Evolutionary conservation across 30 jellyfish, hydroid and myxozoan genomes (phyloP), one percentile per base, ranked within the genome.

Genomic region (Cassiopea andromeda): DNA sequence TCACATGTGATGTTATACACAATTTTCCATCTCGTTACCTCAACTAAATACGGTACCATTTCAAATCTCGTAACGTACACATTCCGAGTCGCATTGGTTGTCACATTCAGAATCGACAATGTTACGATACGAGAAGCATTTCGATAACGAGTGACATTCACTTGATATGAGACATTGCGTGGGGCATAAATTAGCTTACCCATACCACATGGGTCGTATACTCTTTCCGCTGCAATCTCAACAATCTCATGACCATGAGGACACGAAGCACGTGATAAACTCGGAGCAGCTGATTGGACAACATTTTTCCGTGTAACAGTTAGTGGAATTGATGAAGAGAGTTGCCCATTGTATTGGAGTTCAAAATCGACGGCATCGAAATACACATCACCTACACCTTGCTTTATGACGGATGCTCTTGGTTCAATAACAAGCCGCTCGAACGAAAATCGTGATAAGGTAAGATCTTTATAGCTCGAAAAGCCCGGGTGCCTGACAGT

Each of bases 161-260:
- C 91, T 44, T 73, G 76, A 80, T 88, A 88, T 38, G 87, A 61
- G 27, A 88, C 90, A 47, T 88, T 88, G 9, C 95, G 90, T 3
- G 95, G 90, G 2, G 78, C 85, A 46, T 58, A 49, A 60, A 88
- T 57, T 19, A 78, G 45, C 69, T 69, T 80, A n/a, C 95, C 95
- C 17, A 87, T 80, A 47, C 95, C 95, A 67, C 95, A 88, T 4
- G 95, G 95, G 45, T 88, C 90, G 67, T 88, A 88, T 19, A 88
- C 85, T 6, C 15, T 47, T 1, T 58, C 82, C 2, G 95, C 67
- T 45, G 95, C 54, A 3, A 78, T 88, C 47, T 80, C 48, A 7
- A 88, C 91, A 1, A 80, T 88, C 57, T 88, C 95, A 44, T 78
- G 90, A 14, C 95, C 95, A 54, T 88, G 95, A 4, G 95, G 95